Evolutionary conservation across 2,888 invertebrate species (phyloP).

Genomic region (Lampropteryx suffumata): DNA sequence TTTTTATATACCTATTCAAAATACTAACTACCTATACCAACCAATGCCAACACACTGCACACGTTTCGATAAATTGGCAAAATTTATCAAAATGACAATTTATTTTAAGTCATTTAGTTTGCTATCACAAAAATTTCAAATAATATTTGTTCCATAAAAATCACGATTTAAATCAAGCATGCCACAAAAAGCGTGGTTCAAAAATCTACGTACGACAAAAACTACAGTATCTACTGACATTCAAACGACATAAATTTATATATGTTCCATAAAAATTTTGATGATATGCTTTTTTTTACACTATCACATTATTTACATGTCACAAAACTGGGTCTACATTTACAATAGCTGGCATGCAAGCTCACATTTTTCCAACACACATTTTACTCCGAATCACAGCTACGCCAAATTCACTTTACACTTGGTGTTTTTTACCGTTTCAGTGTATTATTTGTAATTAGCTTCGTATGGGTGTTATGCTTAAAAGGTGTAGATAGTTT

Average conservation of each 20-base stretch:
- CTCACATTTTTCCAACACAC: slow-evolving; percentile 44
- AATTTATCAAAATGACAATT: slow-evolving; percentile 18
- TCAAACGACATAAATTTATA: slow-evolving; percentile 26
- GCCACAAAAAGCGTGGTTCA: background rate
- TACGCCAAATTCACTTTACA: slow-evolving; percentile 38
- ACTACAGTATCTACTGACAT: slow-evolving; percentile 29
- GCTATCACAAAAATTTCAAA: background rate
- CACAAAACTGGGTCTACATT: slow-evolving; percentile 73
- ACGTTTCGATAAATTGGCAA: slow-evolving; percentile 60
- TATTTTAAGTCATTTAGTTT: no score
- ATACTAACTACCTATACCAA: slow-evolving; percentile 27
- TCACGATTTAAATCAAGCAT: background rate
- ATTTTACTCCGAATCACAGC: slow-evolving; percentile 43
- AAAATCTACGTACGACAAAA: background rate
- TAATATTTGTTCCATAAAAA: background rate
- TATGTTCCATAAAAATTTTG: no score
- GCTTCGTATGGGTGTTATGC: slow-evolving; percentile 43
- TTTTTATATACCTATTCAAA: slow-evolving; percentile 30
- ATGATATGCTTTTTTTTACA: no score
- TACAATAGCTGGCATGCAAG: slow-evolving; percentile 52
- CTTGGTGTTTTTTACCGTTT: slow-evolving; percentile 39
- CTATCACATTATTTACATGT: slow-evolving; percentile 57
- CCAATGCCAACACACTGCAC: slow-evolving; percentile 79
- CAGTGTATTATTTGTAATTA: slow-evolving; percentile 39
- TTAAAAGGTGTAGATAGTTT: slow-evolving; percentile 48